phyloP scores from a whole-genome alignment of 2,888 invertebrate genomes.

The Mythimna pallens region DNA sequence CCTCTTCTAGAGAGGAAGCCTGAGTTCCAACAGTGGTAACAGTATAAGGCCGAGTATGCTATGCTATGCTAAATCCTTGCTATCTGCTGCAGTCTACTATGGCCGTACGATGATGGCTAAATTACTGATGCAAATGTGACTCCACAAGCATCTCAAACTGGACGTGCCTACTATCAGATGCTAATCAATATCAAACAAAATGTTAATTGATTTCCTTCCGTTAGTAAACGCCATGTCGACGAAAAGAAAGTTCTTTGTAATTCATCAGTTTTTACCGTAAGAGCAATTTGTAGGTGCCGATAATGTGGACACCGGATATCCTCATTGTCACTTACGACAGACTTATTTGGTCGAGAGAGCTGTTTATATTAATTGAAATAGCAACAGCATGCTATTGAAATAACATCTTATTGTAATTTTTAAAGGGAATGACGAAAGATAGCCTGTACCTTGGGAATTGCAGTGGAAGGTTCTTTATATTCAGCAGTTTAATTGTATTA shows the following conservation, averaged over 20 bases:
- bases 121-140: neutral
- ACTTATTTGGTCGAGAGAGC: neutral
- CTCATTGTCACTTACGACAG: conserved; percentile 52
- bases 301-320: conserved; percentile 51
- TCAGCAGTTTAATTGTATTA: neutral
- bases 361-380: conserved; percentile 18
- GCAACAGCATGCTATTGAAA: neutral
- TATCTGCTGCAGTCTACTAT: no score
- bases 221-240: conserved; percentile 1
- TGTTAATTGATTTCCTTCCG: conserved; percentile 38
- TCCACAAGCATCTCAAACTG: neutral
- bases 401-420: neutral
- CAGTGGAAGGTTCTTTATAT: neutral
- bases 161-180: conserved; percentile 7
- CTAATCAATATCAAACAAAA: conserved; percentile 41
- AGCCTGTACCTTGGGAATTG: neutral
- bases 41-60: no score
- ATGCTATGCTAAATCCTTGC: no score
- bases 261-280: conserved; percentile 40
- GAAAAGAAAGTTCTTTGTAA: conserved; percentile 40
- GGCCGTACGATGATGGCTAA: no score
- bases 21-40: no score
- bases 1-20: no score
- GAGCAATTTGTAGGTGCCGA: conserved; percentile 12
- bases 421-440: neutral